Evolutionary conservation across 2,113 vertebrate genomes (phyloP).

Genomic region (Cyanoliseus patagonus): DNA sequence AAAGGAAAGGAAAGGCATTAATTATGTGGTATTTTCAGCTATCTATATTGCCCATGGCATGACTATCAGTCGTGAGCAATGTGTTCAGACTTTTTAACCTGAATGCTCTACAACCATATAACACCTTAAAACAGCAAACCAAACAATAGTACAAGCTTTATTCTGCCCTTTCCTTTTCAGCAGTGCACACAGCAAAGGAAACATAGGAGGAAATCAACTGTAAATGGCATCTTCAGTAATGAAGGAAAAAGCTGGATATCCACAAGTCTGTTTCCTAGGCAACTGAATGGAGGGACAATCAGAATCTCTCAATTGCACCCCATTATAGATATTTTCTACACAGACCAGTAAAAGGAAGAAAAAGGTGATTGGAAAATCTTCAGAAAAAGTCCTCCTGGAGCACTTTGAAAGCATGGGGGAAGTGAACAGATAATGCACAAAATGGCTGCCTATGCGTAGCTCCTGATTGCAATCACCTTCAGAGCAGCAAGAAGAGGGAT

Average conservation of each 20-base stretch:
- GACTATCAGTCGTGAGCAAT: neutral
- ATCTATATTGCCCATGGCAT: neutral
- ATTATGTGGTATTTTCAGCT: conserved; percentile 3
- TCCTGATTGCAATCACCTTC: conserved; percentile 22
- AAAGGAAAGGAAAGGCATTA: neutral
- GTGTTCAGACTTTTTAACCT: conserved; percentile 6
- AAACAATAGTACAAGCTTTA: conserved; percentile 21
- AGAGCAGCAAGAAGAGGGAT: neutral
- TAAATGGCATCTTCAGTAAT: conserved; percentile 70
- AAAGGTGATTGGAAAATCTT: conserved; percentile 25
- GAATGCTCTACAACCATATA: conserved; percentile 16
- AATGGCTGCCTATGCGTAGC: neutral
- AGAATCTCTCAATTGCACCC: conserved; percentile 55
- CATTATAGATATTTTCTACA: conserved; percentile 56
- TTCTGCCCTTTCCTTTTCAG: conserved; percentile 46
- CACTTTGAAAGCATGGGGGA: conserved; percentile 6
- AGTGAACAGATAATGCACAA: neutral
- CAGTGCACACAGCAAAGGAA: conserved; percentile 19
- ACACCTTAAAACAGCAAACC: conserved; percentile 22
- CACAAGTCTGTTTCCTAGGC: conserved; percentile 76
- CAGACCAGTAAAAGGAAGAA: conserved; percentile 38
- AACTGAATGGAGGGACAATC: conserved; percentile 70
- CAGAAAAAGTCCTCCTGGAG: neutral
- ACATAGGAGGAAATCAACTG: conserved; percentile 55
- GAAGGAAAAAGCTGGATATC: conserved; percentile 68